Evolutionary conservation across 2,797 vertebrate genomes (phyloP).

Genomic region (Amblyraja radiata): DNA sequence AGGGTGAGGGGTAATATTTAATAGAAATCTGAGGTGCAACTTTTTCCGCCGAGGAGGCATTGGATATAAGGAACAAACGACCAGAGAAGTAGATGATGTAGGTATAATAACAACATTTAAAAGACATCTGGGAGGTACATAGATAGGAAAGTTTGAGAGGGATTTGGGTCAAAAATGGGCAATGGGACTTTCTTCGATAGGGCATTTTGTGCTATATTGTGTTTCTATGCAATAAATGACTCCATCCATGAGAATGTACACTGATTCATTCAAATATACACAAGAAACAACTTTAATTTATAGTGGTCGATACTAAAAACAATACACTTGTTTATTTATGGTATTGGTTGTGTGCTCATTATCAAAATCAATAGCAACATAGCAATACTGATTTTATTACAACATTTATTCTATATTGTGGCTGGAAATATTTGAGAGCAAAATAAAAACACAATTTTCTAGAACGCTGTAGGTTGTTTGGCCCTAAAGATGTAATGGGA

Average conservation of each 20-base stretch:
- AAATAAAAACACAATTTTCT: slow-evolving; percentile 13
- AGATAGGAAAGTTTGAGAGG: too few relatives aligned
- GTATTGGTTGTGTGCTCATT: neutral
- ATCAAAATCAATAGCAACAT: neutral
- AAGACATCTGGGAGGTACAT: too few relatives aligned
- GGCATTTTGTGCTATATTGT: too few relatives aligned
- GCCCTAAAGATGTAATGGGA: neutral
- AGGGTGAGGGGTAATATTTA: too few relatives aligned
- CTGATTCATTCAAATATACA: neutral
- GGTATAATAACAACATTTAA: too few relatives aligned
- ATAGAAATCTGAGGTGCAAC: too few relatives aligned
- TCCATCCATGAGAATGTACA: neutral
- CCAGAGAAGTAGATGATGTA: too few relatives aligned
- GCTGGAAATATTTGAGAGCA: neutral
- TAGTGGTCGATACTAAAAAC: neutral
- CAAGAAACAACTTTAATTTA: neutral
- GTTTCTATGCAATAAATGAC: too few relatives aligned
- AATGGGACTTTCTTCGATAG: too few relatives aligned
- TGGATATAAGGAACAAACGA: too few relatives aligned
- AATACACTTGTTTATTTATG: neutral
- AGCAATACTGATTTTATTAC: neutral
- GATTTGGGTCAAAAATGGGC: too few relatives aligned
- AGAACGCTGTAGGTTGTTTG: neutral
- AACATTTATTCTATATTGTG: neutral
- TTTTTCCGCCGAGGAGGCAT: too few relatives aligned